These are phyloP conservation scores for Lamellibrachia satsuma DNA, from an alignment of 2,888 invertebrate genomes.

Conservation along the genomic window DNA sequence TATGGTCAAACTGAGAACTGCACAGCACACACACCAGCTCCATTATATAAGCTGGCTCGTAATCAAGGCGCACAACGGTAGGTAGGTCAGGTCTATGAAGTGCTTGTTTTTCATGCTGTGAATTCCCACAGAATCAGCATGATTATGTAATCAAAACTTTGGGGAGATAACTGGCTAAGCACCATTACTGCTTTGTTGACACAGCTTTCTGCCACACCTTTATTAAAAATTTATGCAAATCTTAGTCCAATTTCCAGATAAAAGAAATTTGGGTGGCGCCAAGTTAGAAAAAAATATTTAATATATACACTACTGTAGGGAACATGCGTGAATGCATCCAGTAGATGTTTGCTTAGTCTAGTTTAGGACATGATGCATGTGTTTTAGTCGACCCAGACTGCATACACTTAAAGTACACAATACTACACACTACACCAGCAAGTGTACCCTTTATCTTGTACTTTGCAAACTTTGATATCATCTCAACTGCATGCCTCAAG, in stretches of 20 bases:
- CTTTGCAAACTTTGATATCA: constrained; percentile 5
- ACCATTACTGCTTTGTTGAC: neutral
- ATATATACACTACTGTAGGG: neutral
- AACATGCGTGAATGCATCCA: neutral
- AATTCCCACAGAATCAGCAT: neutral
- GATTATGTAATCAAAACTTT: neutral
- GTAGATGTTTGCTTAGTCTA: neutral
- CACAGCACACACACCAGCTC: too few species aligned
- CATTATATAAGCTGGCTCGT: too few species aligned
- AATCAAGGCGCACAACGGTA: too few species aligned
- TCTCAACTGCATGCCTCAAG: neutral
- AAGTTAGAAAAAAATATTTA: neutral
- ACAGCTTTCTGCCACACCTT: neutral
- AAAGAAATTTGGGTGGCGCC: neutral
- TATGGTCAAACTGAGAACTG: neutral
- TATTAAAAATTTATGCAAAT: neutral
- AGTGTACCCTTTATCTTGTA: neutral
- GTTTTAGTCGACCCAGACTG: neutral
- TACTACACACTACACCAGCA: neutral
- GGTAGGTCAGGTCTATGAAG: too few species aligned
- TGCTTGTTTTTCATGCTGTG: neutral
- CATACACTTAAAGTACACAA: neutral
- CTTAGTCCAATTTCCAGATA: neutral
- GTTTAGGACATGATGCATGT: neutral
- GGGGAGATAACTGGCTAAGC: neutral